Evolutionary conservation across 2,888 invertebrate genomes (phyloP).

Genomic region (Parelbella ahira): DNA sequence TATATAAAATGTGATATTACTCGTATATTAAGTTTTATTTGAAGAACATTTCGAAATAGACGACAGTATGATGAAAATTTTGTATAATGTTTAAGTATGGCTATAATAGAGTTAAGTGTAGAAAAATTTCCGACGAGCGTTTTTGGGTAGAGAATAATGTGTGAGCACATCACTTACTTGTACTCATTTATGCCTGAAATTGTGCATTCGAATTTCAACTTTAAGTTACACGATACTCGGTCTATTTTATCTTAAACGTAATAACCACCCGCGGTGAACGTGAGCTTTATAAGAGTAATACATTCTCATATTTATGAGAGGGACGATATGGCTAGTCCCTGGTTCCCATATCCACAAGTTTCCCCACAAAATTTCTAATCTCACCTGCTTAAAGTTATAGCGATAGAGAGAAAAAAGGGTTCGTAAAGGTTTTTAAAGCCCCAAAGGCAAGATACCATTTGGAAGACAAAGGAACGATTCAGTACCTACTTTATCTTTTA

Average conservation of each 20-base stretch:
- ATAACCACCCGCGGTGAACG: slow-evolving; percentile 16
- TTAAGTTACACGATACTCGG: not conserved
- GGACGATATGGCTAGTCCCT: slow-evolving; percentile 28
- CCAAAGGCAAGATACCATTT: slow-evolving; percentile 19
- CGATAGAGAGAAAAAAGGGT: slow-evolving; percentile 25
- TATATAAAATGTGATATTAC: too few species aligned
- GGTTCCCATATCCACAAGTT: slow-evolving; percentile 29
- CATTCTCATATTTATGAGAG: slow-evolving; percentile 31
- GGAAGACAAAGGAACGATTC: slow-evolving; percentile 20
- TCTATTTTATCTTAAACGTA: not conserved
- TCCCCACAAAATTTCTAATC: slow-evolving; percentile 28
- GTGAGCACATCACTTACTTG: slow-evolving; percentile 46
- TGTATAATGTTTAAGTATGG: slow-evolving; percentile 2
- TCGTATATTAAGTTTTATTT: too few species aligned
- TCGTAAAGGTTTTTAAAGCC: slow-evolving; percentile 9
- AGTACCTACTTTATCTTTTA: slow-evolving; percentile 25
- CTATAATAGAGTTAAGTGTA: slow-evolving; percentile 25
- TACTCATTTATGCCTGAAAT: slow-evolving; percentile 15
- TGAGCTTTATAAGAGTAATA: slow-evolving; percentile 29
- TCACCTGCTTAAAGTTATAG: slow-evolving; percentile 28
- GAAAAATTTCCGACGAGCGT: slow-evolving; percentile 27
- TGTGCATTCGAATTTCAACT: not conserved
- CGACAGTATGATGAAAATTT: slow-evolving; percentile 17
- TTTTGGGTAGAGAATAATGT: slow-evolving; percentile 27
- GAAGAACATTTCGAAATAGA: too few species aligned